Base-by-base conservation (phyloP, 2,888 invertebrate species). In the Stenolophus ochropezus region DNA sequence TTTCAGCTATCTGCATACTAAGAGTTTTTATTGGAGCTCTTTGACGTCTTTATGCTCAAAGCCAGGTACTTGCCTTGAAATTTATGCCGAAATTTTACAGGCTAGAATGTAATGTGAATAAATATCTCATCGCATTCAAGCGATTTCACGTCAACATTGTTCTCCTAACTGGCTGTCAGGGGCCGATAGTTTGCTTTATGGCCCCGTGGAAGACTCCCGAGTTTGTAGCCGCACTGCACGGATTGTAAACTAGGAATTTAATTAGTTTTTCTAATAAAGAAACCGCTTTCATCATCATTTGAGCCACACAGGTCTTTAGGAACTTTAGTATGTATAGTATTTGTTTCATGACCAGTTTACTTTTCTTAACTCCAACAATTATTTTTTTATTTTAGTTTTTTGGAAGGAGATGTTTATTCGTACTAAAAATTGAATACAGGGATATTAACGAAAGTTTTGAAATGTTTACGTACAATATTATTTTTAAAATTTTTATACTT, bases 1-100 rank as follows among this genome's bases (percentile, higher is more conserved):
- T 80, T 80, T 73, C 73, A 80, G 80, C 73, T 71, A 80, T 80
- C 80, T 80, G 80, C 80, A 80, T 80, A 80, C 80, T 80, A 80
- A 80, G 73, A 80, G 80, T 80, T 80, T 80, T 80, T 80, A 80
- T 80, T 80, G 80, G 80, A 27, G 51, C 53, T 80, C 80, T 80
- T 80, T 80, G 80, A 80, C 80, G 80, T 80, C 80, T 80, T 80
- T 80, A 80, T 80, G 56, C 33, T 80, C 80, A 65, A 69, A 78
- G 78, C 25, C 51, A 78, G 58, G 58, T 61, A 61, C 61, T 77
- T 23, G 20, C 21, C 23, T 49, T 47, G 20, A 25, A 69, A 78
- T 78, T 78, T 78, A 78, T 78, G 78, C 69, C 51, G 69, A 51
- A 78, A 65, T 65, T 65, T 78, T 78, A 78, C 78, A 27, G 23